Evolutionary conservation across 1,140 invertebrate species (phyloP), one percentile per base, ranked within the genome.

Genomic region (Trichonephila clavata): DNA sequence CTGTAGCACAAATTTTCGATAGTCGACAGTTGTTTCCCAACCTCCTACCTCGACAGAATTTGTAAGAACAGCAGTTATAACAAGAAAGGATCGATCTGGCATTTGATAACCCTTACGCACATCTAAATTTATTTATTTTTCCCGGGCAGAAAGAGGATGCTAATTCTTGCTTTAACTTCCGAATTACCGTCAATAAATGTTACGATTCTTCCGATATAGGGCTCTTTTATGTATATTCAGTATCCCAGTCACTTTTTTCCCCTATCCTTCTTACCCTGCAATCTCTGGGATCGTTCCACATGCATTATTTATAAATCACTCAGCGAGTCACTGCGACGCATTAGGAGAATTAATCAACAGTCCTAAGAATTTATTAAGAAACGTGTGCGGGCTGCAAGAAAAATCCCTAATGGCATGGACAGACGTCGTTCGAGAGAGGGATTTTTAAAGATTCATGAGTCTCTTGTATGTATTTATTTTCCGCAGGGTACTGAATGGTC

Each of bases 251-350:
- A 32, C 16, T 39, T 77, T 77, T 71, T 77, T 77, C 14, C 27
- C 16, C 32, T 18, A 4, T 14, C 27, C 18, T 3, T 18, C 14
- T 18, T 32, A 5, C 27, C 27, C 61, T 18, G 50, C 50, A 50
- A 50, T 50, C 50, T 50, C 4, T 50, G 10, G 50, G 50, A 63
- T 21, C 18, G 16, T 32, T 3, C 32, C 27, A 2, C 71, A 77
- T 77, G 71, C 27, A 77, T 77, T 77, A 77, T 77, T 77, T 77
- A 77, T 77, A 77, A 77, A 77, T 77, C 16, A 77, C 71, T 77
- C 71, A 63, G 61, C 50, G 61, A 63, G 7, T 63, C 61, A 18
- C 71, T 6, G 27, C 71, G 27, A 77, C 71, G 71, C 71, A 20
- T 77, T 77, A 77, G 32, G 18, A 16, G 71, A 77, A 77, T 77